These are phyloP conservation scores for Acyrthosiphon pisum DNA, from an alignment of 1,140 invertebrate genomes.

Conservation along the genomic window DNA sequence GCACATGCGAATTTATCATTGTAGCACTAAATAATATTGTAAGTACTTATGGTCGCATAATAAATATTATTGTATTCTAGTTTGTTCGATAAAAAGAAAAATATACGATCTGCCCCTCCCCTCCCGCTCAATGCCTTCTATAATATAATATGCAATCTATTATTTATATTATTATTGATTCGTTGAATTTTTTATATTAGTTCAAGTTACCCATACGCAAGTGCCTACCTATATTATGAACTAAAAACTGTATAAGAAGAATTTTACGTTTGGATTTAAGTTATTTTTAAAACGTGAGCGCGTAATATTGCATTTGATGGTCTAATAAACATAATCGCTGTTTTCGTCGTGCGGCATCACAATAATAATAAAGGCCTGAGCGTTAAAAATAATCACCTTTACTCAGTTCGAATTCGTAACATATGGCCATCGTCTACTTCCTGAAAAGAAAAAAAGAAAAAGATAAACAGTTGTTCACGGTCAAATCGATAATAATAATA, in stretches of 20 bases:
- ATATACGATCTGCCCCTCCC: neutral
- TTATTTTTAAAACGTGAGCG: neutral
- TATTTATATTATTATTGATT: neutral
- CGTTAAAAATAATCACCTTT: conserved; percentile 6
- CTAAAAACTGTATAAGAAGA: neutral
- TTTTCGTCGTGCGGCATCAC: neutral
- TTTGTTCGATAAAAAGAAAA: neutral
- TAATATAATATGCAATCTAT: neutral
- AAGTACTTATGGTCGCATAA: neutral
- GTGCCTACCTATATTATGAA: too few species aligned
- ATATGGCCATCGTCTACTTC: neutral
- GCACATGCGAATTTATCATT: neutral
- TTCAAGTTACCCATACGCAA: neutral
- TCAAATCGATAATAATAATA: neutral
- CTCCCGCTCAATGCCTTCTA: neutral
- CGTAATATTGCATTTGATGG: neutral
- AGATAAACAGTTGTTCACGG: neutral
- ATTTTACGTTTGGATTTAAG: neutral
- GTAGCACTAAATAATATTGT: neutral
- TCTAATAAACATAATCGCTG: neutral
- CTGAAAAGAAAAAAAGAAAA: neutral
- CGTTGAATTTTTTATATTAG: neutral
- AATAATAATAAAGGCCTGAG: neutral
- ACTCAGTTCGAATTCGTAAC: neutral
- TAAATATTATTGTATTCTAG: neutral